Percentiles rank a stretch among this genome's conserved stretches.
Conservation (phyloP, 1,140 invertebrate species). For the Cyrtorhinus lividipennis region DNA sequence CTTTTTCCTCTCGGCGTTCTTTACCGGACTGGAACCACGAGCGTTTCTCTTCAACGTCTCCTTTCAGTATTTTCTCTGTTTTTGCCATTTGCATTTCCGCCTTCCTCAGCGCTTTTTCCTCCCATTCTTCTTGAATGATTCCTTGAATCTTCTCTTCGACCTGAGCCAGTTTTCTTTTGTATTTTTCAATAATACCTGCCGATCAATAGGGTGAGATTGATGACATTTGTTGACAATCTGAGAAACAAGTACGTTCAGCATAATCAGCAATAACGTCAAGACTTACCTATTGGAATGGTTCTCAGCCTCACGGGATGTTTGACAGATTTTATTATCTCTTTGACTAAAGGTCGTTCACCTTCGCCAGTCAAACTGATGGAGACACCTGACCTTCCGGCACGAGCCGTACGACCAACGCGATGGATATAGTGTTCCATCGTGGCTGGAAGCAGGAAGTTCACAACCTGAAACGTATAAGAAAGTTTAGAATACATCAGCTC, state of each 20-base stretch:
- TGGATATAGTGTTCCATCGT: slow-evolving; percentile 94
- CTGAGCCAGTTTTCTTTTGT: slow-evolving; percentile 50
- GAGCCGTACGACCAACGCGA: slow-evolving; percentile 81
- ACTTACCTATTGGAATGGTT: slow-evolving; percentile 56
- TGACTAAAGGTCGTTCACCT: slow-evolving; percentile 74
- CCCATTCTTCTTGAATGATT: slow-evolving; percentile 70
- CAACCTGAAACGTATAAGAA: slow-evolving; percentile 37
- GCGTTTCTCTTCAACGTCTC: slow-evolving; percentile 34
- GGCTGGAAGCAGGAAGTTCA: slow-evolving; percentile 91
- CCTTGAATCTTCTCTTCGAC: slow-evolving; percentile 63
- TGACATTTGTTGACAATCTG: background rate
- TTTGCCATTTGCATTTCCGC: slow-evolving; percentile 74
- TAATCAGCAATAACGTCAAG: no score
- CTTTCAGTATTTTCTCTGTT: slow-evolving; percentile 52
- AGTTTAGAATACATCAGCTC: background rate
- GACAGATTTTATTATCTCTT: slow-evolving; percentile 79
- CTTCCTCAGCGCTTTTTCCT: slow-evolving; percentile 65
- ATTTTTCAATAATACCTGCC: slow-evolving; percentile 73
- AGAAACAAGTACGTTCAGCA: background rate
- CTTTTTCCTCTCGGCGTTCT: slow-evolving; percentile 64
- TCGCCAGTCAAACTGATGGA: slow-evolving; percentile 91
- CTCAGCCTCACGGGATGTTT: slow-evolving; percentile 73
- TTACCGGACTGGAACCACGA: slow-evolving; percentile 82
- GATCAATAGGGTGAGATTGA: slow-evolving; percentile 12
- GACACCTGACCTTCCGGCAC: slow-evolving; percentile 77